Base-by-base conservation (phyloP, 2,888 invertebrate genomes). In the Apodemia hepburni region DNA sequence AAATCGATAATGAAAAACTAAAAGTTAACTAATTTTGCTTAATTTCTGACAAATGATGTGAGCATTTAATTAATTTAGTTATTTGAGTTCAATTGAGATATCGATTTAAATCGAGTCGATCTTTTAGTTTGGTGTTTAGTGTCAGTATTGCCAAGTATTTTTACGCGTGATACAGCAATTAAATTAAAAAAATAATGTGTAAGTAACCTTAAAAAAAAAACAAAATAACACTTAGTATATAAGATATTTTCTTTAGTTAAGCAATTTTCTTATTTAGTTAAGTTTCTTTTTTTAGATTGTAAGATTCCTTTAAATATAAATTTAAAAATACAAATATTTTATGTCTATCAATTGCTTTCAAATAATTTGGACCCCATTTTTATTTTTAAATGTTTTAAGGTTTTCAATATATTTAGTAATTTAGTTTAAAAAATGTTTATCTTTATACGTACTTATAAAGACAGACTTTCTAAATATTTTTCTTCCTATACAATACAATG, bases 221-320 rank as follows among this genome's bases (percentile, higher is more conserved):
- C 12, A 54, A 54, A 42, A 12, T 54, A 54, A 12, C 54, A 27
- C 27, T 22, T 54, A 22, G 27, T 27, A 54, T 22, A 4, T 54
- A 54, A 54, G 54, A 12, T 42, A 15, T 42, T 42, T 42, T 42
- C 42, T 42, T 42, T 42, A 42, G 42, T 42, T 42, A 42, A 42
- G 42, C n/a, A 42, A 42, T 42, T 42, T 42, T 54, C 54, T 22
- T 54, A 22, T 54, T 54, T 27, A 54, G 54, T 27, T 54, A 54
- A 54, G 54, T 54, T 54, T 27, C 1, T 54, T 54, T 54, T 27
- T 22, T 22, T 54, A 54, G 27, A 51, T 51, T 22, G 6, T 51
- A 51, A 51, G 51, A 18, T 51, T 51, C 51, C 11, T 51, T 51
- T 51, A 51, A 51, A 51, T 51, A 51, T 6, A 51, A 51, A 11